Evolutionary conservation across 2,113 vertebrate species (phyloP).

Genomic region (Rhegmatorhina hoffmannsi): DNA sequence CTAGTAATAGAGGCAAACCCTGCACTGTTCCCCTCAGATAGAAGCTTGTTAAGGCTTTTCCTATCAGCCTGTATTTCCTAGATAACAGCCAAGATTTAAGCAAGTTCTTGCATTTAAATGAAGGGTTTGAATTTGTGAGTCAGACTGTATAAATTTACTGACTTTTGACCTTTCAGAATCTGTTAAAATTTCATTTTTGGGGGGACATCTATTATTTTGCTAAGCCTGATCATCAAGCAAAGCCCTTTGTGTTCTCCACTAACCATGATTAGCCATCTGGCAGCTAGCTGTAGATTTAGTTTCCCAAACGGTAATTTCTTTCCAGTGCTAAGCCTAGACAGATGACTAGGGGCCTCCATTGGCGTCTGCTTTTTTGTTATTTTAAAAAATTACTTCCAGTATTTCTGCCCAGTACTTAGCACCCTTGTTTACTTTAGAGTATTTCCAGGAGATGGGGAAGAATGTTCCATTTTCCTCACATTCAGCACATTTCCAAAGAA

Average conservation of each 20-base stretch:
- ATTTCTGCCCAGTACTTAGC: conserved; percentile 52
- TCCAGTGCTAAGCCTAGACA: conserved; percentile 18
- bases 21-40: not conserved
- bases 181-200: not conserved
- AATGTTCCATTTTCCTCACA: conserved; percentile 43
- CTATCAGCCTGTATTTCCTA: not conserved
- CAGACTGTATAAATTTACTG: not conserved
- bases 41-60: not conserved
- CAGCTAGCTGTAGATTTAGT: conserved; percentile 27
- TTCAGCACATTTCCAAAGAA: conserved; percentile 50
- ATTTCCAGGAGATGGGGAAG: conserved; percentile 43
- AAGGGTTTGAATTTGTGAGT: not conserved
- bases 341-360: not conserved
- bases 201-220: conserved; percentile 4
- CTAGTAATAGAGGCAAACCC: not conserved
- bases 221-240: not conserved
- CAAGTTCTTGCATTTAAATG: not conserved
- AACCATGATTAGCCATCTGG: conserved; percentile 46
- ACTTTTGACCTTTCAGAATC: not conserved
- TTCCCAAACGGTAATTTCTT: conserved; percentile 46
- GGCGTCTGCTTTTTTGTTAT: conserved; percentile 49
- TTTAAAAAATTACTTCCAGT: conserved; percentile 59
- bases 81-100: not conserved
- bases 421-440: conserved; percentile 53
- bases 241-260: conserved; percentile 26